phyloP scores from a whole-genome alignment of 2,113 vertebrate species.

The Scomber japonicus region DNA sequence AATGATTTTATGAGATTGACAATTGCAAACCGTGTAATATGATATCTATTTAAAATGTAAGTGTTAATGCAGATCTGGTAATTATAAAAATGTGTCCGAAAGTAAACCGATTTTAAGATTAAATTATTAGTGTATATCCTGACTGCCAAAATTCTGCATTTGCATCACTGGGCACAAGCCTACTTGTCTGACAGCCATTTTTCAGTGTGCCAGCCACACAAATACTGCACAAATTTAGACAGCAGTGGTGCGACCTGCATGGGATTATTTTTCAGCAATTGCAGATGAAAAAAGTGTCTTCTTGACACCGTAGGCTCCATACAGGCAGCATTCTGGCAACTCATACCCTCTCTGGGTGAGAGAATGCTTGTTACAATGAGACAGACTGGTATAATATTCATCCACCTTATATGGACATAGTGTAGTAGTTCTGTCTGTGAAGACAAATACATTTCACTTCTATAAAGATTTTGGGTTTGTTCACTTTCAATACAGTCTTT shows the following conservation, averaged over 20 bases:
- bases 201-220: conserved; percentile 20
- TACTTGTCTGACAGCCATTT: conserved; percentile 23
- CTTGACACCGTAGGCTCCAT: conserved; percentile 4
- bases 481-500: background rate
- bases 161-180: background rate
- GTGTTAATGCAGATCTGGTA: no score
- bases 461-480: no score
- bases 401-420: background rate
- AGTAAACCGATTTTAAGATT: background rate
- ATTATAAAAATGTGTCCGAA: background rate
- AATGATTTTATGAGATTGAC: no score
- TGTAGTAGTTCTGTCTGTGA: background rate
- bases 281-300: conserved; percentile 1
- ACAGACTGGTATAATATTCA: background rate
- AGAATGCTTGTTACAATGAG: conserved; percentile 34
- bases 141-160: background rate
- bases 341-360: background rate
- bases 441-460: background rate
- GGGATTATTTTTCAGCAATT: conserved; percentile 7
- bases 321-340: background rate
- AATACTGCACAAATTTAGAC: conserved; percentile 4
- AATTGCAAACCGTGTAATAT: no score
- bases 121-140: background rate
- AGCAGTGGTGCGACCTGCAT: conserved; percentile 15
- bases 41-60: no score